A percentile compares a stretch with the other conserved stretches of the same genome.
Conservation (phyloP, 2,888 invertebrate genomes). For the Drosophila prolongata region DNA sequence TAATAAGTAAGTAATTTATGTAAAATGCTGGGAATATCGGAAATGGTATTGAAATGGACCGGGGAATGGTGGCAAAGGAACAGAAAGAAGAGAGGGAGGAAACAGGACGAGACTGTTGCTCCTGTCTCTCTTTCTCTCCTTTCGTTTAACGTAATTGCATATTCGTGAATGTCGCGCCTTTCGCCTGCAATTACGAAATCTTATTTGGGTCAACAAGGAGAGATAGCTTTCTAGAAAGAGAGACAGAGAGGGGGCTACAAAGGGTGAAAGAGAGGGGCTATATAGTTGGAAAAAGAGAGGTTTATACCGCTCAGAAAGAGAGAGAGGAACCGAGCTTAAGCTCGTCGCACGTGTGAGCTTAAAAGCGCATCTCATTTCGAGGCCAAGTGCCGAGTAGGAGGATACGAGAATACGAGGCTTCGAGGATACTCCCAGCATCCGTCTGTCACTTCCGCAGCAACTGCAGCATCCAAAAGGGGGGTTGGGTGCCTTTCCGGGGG, state of each 20-base stretch:
- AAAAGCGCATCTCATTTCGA: slow-evolving; percentile 77
- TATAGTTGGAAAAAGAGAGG: slow-evolving; percentile 5
- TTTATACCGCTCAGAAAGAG: slow-evolving; percentile 21
- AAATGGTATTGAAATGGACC: slow-evolving; percentile 53
- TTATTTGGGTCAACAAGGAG: slow-evolving; percentile 75
- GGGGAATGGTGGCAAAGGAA: slow-evolving; percentile 11
- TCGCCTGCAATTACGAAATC: slow-evolving; percentile 72
- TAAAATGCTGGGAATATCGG: slow-evolving; percentile 30
- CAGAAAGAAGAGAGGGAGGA: slow-evolving; percentile 14
- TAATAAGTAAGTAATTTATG: slow-evolving; percentile 70
- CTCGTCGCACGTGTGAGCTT: slow-evolving; percentile 71
- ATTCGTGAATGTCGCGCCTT: slow-evolving; percentile 70
- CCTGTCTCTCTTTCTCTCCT: slow-evolving; percentile 45
- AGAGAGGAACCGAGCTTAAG: slow-evolving; percentile 53
- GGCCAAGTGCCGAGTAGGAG: slow-evolving; percentile 66
- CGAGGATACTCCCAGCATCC: slow-evolving; percentile 51
- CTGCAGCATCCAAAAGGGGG: slow-evolving; percentile 23
- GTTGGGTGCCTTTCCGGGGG: not conserved
- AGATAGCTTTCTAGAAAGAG: slow-evolving; percentile 37
- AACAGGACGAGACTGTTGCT: slow-evolving; percentile 34
- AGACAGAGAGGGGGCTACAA: slow-evolving; percentile 18
- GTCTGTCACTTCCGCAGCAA: slow-evolving; percentile 59
- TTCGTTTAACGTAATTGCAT: slow-evolving; percentile 66
- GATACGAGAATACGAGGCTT: slow-evolving; percentile 27
- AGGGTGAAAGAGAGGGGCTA: slow-evolving; percentile 27